These are phyloP conservation scores for Chloropsis cyanopogon DNA, from an alignment of 2,113 vertebrate genomes.

Conservation along the genomic window DNA sequence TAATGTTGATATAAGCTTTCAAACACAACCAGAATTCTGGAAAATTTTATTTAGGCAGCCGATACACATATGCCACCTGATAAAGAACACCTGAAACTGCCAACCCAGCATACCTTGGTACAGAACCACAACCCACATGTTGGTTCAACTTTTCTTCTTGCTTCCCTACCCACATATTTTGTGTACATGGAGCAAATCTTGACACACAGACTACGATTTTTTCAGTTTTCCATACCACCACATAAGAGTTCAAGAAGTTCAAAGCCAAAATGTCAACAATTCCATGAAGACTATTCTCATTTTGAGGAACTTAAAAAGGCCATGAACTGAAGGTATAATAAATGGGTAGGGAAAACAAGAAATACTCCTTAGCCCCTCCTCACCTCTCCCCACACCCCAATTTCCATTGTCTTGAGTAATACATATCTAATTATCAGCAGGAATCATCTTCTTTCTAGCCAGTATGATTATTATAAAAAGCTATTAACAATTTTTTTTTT, in stretches of 20 bases:
- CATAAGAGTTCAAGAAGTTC: background rate
- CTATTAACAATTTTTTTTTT: background rate
- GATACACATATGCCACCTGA: background rate
- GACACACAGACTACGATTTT: fast-evolving
- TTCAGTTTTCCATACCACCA: background rate
- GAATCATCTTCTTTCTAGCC: background rate
- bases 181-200: background rate
- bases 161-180: background rate
- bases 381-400: fast-evolving
- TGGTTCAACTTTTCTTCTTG: background rate
- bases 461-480: background rate
- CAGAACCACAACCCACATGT: background rate
- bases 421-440: background rate
- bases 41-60: background rate
- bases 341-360: background rate
- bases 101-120: background rate
- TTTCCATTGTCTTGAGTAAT: background rate
- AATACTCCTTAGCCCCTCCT: background rate
- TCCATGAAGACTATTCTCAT: background rate
- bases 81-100: background rate
- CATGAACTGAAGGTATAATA: background rate
- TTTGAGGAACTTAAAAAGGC: background rate
- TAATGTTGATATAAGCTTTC: background rate
- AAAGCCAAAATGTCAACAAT: background rate
- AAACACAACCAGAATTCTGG: background rate